These are phyloP conservation scores for Neogale vison DNA, from an alignment of 2,113 vertebrate species.

Conservation along the genomic window DNA sequence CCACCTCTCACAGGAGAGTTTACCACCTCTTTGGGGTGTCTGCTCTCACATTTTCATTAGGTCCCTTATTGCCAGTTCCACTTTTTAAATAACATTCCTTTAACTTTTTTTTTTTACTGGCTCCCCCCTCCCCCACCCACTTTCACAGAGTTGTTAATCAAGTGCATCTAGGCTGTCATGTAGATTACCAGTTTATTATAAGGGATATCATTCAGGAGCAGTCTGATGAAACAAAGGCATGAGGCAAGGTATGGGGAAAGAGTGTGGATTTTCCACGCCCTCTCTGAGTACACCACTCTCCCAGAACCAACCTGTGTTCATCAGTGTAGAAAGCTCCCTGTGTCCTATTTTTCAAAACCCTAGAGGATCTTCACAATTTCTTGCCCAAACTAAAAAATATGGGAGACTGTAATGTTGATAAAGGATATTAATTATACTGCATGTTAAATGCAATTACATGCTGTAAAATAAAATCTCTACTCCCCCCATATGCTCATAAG, in stretches of 20 bases:
- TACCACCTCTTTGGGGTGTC: neutral
- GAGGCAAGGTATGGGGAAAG: neutral
- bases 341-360: neutral
- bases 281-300: too few relatives aligned
- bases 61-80: neutral
- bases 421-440: neutral
- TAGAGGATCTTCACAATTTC: neutral
- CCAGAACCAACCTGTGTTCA: neutral
- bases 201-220: neutral
- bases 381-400: neutral
- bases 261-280: neutral
- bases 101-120: neutral
- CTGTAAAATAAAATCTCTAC: neutral
- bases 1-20: neutral
- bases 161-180: neutral
- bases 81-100: neutral
- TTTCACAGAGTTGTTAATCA: neutral
- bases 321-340: neutral
- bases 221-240: neutral
- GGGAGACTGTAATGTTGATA: neutral
- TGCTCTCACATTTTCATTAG: neutral
- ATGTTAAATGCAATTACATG: neutral
- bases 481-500: neutral
- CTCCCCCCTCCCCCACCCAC: too few relatives aligned
- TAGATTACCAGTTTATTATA: neutral